These are phyloP conservation scores for Fregetta grallaria DNA, from an alignment of 2,113 vertebrate species.

Conservation along the genomic window DNA sequence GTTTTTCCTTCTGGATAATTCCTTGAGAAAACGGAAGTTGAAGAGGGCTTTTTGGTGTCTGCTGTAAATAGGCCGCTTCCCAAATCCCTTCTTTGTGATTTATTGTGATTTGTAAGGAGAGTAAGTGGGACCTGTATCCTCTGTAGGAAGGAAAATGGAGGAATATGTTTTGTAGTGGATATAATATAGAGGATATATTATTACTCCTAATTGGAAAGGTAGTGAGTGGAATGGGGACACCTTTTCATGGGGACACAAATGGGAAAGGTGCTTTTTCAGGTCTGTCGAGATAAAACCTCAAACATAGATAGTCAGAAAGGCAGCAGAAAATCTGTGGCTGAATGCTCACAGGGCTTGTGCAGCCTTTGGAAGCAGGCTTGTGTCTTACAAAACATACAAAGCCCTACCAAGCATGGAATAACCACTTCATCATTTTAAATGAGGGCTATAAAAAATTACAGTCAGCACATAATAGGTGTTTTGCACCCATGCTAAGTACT, in stretches of 20 bases:
- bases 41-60: neutral
- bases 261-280: neutral
- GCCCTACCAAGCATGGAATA: slow-evolving; percentile 48
- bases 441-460: slow-evolving; percentile 59
- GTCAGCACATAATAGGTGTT: slow-evolving; percentile 52
- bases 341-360: neutral
- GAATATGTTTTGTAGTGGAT: neutral
- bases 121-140: neutral
- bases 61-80: neutral
- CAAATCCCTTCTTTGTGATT: neutral
- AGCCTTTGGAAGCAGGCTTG: neutral
- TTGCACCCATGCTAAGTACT: slow-evolving; percentile 62
- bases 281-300: neutral
- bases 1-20: neutral
- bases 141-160: neutral
- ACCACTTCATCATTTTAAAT: slow-evolving; percentile 62
- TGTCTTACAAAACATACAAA: slow-evolving; percentile 28
- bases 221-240: neutral
- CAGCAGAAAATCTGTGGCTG: neutral
- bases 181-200: neutral
- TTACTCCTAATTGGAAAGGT: neutral
- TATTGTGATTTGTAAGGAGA: neutral
- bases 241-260: neutral
- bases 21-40: neutral
- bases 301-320: neutral